These are phyloP conservation scores for Ophiothrix spiculata DNA, from an alignment of 35 echinoderm and acorn worm genomes.

Conservation along the genomic window DNA sequence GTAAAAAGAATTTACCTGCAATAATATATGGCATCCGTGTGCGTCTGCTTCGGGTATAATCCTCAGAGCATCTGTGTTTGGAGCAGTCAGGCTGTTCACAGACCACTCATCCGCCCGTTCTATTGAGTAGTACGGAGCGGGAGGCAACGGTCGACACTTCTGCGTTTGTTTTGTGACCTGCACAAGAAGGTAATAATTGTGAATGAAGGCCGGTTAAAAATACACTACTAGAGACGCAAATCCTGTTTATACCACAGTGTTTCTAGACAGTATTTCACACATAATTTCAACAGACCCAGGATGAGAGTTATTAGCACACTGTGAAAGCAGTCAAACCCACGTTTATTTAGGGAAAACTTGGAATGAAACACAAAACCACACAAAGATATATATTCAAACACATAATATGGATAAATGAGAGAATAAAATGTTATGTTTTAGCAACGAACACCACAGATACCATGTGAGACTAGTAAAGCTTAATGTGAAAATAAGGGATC, in stretches of 20 bases:
- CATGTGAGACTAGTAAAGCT: background rate
- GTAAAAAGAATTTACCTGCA: background rate
- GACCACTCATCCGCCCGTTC: conserved; percentile 66
- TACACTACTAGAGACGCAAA: background rate
- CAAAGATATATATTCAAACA: background rate
- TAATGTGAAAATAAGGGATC: background rate
- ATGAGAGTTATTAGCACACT: background rate
- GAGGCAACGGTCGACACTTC: conserved; percentile 48
- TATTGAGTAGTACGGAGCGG: conserved; percentile 79
- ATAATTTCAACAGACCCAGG: background rate
- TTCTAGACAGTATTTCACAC: background rate
- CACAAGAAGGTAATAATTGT: background rate
- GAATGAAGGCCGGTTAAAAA: background rate
- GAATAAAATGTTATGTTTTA: background rate
- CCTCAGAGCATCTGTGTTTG: background rate
- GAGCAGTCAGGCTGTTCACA: background rate
- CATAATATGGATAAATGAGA: background rate
- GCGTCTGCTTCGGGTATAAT: conserved; percentile 23
- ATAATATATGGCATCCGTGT: conserved; percentile 5
- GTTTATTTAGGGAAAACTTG: background rate
- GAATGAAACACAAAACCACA: background rate
- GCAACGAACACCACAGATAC: background rate
- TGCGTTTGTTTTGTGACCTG: conserved; percentile 1
- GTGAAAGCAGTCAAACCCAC: background rate
- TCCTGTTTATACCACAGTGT: background rate